These are phyloP conservation scores for Myoxocephalus aenaeus DNA, from an alignment of 2,797 vertebrate species.

Conservation along the genomic window DNA sequence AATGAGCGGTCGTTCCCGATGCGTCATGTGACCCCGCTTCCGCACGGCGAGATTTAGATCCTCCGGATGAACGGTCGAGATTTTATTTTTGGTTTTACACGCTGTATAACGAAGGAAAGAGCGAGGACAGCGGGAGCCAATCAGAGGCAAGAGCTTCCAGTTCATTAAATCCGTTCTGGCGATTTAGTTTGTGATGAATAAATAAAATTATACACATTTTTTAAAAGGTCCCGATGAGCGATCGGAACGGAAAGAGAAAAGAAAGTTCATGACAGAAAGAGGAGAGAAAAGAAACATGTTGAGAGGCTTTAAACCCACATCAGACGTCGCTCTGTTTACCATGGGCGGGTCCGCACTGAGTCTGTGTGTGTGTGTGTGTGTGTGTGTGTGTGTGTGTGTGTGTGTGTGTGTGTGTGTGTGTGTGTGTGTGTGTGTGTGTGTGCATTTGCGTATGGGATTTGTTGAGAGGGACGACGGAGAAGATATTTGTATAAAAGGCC, in stretches of 20 bases:
- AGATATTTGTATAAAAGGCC: conserved; percentile 44
- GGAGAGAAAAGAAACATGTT: conserved; percentile 45
- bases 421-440: conserved; percentile 29
- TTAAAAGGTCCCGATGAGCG: no score
- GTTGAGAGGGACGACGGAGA: conserved; percentile 7
- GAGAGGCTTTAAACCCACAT: conserved; percentile 65
- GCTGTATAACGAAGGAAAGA: no score
- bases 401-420: conserved; percentile 32
- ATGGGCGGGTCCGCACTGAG: conserved; percentile 47
- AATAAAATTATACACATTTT: no score
- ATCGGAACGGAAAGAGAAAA: neutral
- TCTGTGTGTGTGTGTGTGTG: conserved; percentile 27
- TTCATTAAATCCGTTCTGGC: no score
- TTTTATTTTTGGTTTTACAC: no score
- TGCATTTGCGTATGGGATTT: conserved; percentile 37
- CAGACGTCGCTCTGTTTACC: conserved; percentile 57
- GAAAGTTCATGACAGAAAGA: neutral
- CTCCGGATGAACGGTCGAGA: no score
- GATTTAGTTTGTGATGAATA: no score
- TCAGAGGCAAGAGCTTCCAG: no score
- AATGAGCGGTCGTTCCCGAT: no score
- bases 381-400: conserved; percentile 27
- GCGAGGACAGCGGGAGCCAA: no score
- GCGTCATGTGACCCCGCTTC: no score
- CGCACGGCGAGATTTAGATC: no score